Conservation (phyloP, 2,888 invertebrate species). For the Amblyteles armatorius region DNA sequence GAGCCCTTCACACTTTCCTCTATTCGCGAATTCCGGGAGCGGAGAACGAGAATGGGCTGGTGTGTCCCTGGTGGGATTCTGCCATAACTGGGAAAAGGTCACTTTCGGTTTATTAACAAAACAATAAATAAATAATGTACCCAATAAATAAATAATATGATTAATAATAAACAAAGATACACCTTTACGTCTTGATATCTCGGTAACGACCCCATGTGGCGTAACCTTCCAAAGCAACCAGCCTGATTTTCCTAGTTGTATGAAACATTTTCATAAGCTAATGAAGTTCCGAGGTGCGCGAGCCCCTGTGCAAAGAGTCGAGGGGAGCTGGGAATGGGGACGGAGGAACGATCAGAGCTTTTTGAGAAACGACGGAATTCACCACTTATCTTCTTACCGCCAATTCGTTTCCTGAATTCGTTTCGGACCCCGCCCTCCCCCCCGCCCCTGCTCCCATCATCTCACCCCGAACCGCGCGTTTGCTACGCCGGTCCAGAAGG, state of each 20-base stretch:
- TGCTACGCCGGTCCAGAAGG: slow-evolving; percentile 2
- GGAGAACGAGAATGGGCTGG: slow-evolving; percentile 9
- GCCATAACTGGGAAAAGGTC: too few relatives aligned
- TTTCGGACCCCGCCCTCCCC: slow-evolving; percentile 52
- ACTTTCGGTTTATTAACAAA: too few relatives aligned
- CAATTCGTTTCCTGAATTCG: slow-evolving; percentile 74
- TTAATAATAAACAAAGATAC: too few relatives aligned
- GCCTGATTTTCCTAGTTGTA: not conserved
- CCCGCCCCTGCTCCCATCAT: not conserved
- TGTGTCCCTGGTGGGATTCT: not conserved
- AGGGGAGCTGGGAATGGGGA: slow-evolving; percentile 11
- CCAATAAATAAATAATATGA: too few relatives aligned
- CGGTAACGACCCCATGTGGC: not conserved
- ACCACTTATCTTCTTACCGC: slow-evolving; percentile 74
- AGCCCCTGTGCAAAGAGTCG: not conserved
- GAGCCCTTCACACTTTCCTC: too few relatives aligned
- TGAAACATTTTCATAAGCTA: not conserved
- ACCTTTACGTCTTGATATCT: too few relatives aligned
- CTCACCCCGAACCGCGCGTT: not conserved
- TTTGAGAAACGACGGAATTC: slow-evolving; percentile 72
- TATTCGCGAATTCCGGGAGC: slow-evolving; percentile 19
- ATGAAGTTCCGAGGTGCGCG: not conserved
- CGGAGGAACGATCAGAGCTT: slow-evolving; percentile 42
- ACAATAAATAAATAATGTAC: too few relatives aligned
- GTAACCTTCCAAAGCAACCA: not conserved